Evolutionary conservation across 2,797 vertebrate species (phyloP), one percentile per base, ranked within the genome.

Genomic region (Capromys pilorides): DNA sequence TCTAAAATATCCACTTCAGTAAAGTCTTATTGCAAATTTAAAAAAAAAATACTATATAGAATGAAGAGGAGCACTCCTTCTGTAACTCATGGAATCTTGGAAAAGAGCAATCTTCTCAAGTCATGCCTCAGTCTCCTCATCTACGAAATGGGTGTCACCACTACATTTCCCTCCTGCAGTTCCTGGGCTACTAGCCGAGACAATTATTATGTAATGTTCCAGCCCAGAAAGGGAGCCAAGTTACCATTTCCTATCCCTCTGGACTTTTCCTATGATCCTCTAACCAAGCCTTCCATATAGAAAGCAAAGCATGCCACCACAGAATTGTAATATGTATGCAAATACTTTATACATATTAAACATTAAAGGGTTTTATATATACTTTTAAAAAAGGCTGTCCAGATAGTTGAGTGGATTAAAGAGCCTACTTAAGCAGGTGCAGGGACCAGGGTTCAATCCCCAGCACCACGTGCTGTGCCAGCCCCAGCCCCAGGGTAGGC

Each of bases 1-100:
- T 95, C 94, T 95, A 41, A 78, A 79, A 94, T 14, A 88, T 67
- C 11, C 6, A 22, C 45, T 85, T 88, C 94, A 83, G 95, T 88
- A 90, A 90, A 88, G 73, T 87, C 69, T 92, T 92, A 86, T 3
- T 91, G 59, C 90, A 93, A 96, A 94, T 82, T 62, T 45, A 4
- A 45, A 45, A 45, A 45, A 45, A 49, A 75, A 73, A 21, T 14
- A 14, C 7, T 21, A 18, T 6, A 19, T 1, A 19, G 12, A n/a
- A n/a, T 67, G 67, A 61, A 62, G 22, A 73, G 33, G 26, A 86
- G 45, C 49, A 39, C 59, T n/a, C 41, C 7, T 2, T 36, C 10
- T n/a, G 73, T 1, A 2, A 33, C 26, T 28, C 19, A 14, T 11
- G 9, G 61, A 77, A 77, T 31, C 4, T 45, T 2, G n/a, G 31